Conservation (phyloP, 2,113 vertebrate species). For the Sterna hirundo region DNA sequence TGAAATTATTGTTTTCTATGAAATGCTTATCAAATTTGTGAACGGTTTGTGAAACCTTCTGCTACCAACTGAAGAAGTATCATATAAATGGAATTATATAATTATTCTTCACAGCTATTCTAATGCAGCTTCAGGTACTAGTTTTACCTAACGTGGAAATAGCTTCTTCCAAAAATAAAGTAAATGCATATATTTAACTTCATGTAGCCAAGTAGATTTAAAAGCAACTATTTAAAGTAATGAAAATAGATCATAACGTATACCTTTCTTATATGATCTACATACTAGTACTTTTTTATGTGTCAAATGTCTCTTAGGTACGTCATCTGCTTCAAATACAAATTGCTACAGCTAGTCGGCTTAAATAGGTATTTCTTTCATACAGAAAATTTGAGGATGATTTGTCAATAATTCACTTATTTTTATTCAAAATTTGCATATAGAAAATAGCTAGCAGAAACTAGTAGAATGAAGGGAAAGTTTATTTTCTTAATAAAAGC, state of each 20-base stretch:
- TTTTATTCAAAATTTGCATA: neutral
- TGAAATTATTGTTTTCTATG: neutral
- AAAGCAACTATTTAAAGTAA: constrained; percentile 9
- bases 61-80: neutral
- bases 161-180: constrained; percentile 40
- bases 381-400: neutral
- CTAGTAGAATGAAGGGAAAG: neutral
- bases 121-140: neutral
- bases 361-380: neutral
- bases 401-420: neutral
- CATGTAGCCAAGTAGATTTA: neutral
- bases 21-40: constrained; percentile 2
- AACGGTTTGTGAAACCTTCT: constrained; percentile 28
- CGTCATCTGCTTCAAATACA: neutral
- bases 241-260: neutral
- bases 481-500: neutral
- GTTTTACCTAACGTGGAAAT: constrained; percentile 1
- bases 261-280: neutral
- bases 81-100: constrained; percentile 12
- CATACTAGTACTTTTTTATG: neutral
- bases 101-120: constrained; percentile 40
- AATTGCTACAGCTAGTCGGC: neutral
- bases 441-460: neutral
- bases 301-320: neutral
- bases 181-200: neutral